These are phyloP conservation scores for Clarias macrocephalus DNA, from an alignment of 2,113 vertebrate species.

Conservation along the genomic window DNA sequence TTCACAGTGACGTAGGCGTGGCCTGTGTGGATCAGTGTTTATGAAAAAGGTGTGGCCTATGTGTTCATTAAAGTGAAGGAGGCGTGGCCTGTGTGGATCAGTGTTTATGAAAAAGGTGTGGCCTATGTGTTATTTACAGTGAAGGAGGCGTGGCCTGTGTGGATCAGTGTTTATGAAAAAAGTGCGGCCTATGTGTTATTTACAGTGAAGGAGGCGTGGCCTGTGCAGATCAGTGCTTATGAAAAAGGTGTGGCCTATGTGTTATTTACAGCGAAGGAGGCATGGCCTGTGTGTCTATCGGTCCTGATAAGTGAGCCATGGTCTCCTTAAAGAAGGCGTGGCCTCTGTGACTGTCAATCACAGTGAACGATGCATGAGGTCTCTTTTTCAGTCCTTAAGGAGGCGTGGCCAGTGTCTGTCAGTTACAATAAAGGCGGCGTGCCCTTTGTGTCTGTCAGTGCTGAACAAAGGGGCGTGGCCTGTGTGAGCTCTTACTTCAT, in stretches of 20 bases:
- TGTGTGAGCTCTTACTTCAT: slow-evolving; percentile 83
- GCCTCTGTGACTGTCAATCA: background rate
- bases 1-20: background rate
- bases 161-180: background rate
- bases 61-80: background rate
- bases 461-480: background rate
- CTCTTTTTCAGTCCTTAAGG: background rate
- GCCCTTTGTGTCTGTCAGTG: background rate
- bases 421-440: background rate
- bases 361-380: background rate
- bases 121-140: background rate
- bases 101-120: background rate
- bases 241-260: background rate
- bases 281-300: background rate
- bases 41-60: background rate
- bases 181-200: background rate
- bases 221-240: background rate
- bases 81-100: background rate
- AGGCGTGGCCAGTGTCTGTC: background rate
- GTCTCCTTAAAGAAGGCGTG: background rate
- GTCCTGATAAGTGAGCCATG: background rate
- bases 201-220: background rate
- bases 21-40: background rate
- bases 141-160: background rate
- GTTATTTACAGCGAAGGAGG: background rate